Conservation (phyloP, 2,113 vertebrate genomes). For the Nothocercus nigrocapillus region DNA sequence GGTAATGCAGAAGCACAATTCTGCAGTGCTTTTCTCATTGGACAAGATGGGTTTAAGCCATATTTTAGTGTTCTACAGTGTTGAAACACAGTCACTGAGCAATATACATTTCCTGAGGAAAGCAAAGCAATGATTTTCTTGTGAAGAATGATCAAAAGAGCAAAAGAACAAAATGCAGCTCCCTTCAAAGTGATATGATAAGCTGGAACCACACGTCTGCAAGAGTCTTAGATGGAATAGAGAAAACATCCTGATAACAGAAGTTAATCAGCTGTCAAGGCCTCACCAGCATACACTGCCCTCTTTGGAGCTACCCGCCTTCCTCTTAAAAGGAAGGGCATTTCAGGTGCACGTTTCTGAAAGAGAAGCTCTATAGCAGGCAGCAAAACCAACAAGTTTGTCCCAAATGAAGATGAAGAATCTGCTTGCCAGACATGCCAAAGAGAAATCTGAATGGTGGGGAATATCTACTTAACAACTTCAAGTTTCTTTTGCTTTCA, state of each 20-base stretch:
- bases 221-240: not conserved
- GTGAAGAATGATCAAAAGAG: slow-evolving; percentile 24
- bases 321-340: not conserved
- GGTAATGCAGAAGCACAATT: not conserved
- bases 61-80: not conserved
- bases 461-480: not conserved
- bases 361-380: not conserved
- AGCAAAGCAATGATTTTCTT: not conserved
- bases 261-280: not conserved
- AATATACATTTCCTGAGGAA: not conserved
- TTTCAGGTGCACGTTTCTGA: not conserved
- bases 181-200: slow-evolving; percentile 21
- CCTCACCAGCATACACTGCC: not conserved
- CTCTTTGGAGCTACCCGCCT: not conserved
- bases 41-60: not conserved
- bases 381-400: not conserved
- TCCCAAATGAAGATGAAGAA: not conserved
- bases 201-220: not conserved
- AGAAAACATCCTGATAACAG: not conserved
- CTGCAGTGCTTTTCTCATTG: not conserved
- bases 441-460: not conserved
- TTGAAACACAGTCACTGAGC: not conserved
- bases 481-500: not conserved
- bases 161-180: not conserved
- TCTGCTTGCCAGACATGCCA: not conserved